Evolutionary conservation across 2,888 invertebrate genomes (phyloP).

Genomic region (Xiphydria camelus): DNA sequence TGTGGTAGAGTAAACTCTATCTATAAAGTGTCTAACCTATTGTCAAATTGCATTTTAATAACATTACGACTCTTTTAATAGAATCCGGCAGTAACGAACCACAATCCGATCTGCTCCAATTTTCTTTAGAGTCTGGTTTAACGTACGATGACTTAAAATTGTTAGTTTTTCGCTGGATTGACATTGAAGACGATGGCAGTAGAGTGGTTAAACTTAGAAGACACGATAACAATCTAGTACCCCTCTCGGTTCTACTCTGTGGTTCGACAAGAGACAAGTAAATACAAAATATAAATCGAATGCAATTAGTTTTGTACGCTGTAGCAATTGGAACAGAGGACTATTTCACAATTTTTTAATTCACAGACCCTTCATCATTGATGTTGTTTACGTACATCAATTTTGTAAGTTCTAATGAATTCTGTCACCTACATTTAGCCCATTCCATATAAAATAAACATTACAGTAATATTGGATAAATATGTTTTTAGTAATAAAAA

Average conservation of each 20-base stretch:
- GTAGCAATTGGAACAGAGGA: no score
- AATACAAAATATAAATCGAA: slow-evolving; percentile 13
- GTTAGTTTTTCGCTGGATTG: slow-evolving; percentile 33
- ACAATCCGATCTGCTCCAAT: slow-evolving; percentile 30
- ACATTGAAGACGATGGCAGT: slow-evolving; percentile 46
- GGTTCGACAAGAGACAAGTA: slow-evolving; percentile 48
- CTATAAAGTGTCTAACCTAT: background rate
- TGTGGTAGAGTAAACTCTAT: slow-evolving; percentile 32
- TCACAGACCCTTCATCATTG: slow-evolving; percentile 57
- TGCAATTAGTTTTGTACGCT: slow-evolving; percentile 5
- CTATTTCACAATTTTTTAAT: no score
- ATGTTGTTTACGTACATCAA: slow-evolving; percentile 57
- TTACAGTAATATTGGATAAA: no score
- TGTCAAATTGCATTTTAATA: background rate
- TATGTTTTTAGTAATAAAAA: no score
- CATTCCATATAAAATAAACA: no score
- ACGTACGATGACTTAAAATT: slow-evolving; percentile 39
- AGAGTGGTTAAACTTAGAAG: slow-evolving; percentile 59
- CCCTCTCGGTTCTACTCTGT: slow-evolving; percentile 55
- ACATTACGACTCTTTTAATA: slow-evolving; percentile 13
- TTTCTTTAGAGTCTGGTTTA: slow-evolving; percentile 34
- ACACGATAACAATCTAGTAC: slow-evolving; percentile 55
- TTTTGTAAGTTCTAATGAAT: slow-evolving; percentile 53
- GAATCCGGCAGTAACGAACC: slow-evolving; percentile 33
- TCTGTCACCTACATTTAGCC: no score